Evolutionary conservation across 2,797 vertebrate genomes (phyloP), one percentile per base, ranked within the genome.

Genomic region (Lutjanus campechanus): DNA sequence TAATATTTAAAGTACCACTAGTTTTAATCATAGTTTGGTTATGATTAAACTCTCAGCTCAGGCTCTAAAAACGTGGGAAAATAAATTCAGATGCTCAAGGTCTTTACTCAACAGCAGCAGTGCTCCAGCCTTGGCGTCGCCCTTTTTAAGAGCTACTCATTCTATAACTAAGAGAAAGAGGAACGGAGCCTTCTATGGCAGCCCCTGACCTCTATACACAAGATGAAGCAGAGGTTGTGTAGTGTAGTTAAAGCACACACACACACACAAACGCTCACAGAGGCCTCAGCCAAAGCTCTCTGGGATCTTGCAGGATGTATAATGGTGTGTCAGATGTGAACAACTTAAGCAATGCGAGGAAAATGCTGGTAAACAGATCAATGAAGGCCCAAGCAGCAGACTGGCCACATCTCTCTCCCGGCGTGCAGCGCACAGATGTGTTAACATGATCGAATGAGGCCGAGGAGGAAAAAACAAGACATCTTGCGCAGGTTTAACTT

Each of bases 321-420:
- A 71, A 80, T 40, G 36, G 66, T 79, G 79, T 84, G 82, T 84
- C 74, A 79, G 78, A 85, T 67, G 62, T 83, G 82, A 79, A 88
- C 86, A 81, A 82, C 86, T 86, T 87, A 65, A 86, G 89, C 82
- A 88, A 82, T 82, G 55, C 11, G n/a, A 83, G 79, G 70, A 60
- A 85, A 84, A 77, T 56, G 47, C 69, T 76, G 47, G 83, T 91
- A 88, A 89, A 90, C 86, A 68, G 84, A 92, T 90, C 87, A 85
- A 89, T 91, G 82, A 72, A 76, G 61, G 60, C 20, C 44, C 0
- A 40, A 79, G 79, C 68, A 20, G 81, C 2, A 20, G 62, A 69
- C 77, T 16, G 58, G 63, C 60, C 53, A 20, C 75, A 25, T 70
- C 47, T 59, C 41, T 68, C 71, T 84, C 68, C 51, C 83, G 68